These are phyloP conservation scores for Protobothrops flavoviridis DNA, from an alignment of 2,113 vertebrate genomes.

Conservation along the genomic window DNA sequence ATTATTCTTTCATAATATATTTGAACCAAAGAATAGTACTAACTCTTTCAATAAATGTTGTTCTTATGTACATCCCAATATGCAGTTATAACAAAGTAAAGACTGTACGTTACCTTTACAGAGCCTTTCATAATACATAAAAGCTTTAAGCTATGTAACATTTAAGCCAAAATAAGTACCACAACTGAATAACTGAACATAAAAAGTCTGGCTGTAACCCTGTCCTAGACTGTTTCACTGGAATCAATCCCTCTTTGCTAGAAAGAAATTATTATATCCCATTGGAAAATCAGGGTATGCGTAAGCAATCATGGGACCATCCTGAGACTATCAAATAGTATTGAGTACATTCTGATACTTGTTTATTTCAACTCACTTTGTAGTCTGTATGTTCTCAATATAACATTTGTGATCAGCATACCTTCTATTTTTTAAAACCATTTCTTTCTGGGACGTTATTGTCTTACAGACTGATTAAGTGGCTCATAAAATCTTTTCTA, in stretches of 20 bases:
- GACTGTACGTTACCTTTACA: slow-evolving; percentile 72
- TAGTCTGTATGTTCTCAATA: slow-evolving; percentile 52
- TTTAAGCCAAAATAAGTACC: slow-evolving; percentile 63
- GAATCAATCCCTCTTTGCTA: slow-evolving; percentile 75
- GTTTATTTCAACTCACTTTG: slow-evolving; percentile 61
- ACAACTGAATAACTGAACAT: slow-evolving; percentile 66
- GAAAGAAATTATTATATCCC: slow-evolving; percentile 51
- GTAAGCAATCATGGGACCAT: slow-evolving; percentile 65
- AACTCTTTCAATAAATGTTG: slow-evolving; percentile 79
- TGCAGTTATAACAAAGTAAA: slow-evolving; percentile 76
- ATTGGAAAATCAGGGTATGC: slow-evolving; percentile 32
- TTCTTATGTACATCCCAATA: slow-evolving; percentile 80
- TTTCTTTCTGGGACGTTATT: slow-evolving; percentile 45
- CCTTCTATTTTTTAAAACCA: slow-evolving; percentile 46
- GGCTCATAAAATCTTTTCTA: slow-evolving; percentile 47
- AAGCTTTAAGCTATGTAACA: slow-evolving; percentile 69
- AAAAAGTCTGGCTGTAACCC: slow-evolving; percentile 65
- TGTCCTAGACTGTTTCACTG: slow-evolving; percentile 74
- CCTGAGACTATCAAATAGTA: slow-evolving; percentile 66
- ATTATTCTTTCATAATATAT: slow-evolving; percentile 82
- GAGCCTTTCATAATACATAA: slow-evolving; percentile 71
- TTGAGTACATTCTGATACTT: slow-evolving; percentile 50
- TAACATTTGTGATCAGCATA: slow-evolving; percentile 44
- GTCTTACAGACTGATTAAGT: slow-evolving; percentile 55
- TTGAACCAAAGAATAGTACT: slow-evolving; percentile 78